These are phyloP conservation scores for Empidonax traillii DNA, from an alignment of 2,113 vertebrate species.

Conservation along the genomic window DNA sequence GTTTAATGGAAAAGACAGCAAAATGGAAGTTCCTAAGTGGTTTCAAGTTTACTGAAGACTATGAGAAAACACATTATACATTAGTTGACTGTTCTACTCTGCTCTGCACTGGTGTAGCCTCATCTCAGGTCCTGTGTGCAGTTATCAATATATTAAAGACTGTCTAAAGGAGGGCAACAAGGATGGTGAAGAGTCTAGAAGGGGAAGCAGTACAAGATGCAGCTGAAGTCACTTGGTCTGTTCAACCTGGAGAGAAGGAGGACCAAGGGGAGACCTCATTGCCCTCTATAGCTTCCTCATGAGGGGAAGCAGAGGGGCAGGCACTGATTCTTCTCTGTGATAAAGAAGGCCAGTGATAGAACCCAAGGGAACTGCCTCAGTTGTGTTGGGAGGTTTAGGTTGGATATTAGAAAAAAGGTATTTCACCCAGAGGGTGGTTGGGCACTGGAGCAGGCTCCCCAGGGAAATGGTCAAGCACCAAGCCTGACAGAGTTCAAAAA, in stretches of 20 bases:
- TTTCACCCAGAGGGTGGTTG: rapidly evolving
- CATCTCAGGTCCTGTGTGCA: not conserved
- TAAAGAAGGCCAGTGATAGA: not conserved
- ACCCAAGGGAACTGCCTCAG: not conserved
- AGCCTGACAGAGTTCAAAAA: not conserved
- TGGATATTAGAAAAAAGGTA: not conserved
- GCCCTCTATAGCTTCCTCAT: rapidly evolving
- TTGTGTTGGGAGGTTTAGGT: rapidly evolving
- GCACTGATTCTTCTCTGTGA: not conserved
- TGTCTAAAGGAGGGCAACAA: not conserved
- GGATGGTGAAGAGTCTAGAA: not conserved
- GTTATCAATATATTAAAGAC: not conserved
- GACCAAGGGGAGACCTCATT: not conserved
- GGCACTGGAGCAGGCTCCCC: not conserved
- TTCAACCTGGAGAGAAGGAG: not conserved
- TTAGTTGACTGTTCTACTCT: not conserved
- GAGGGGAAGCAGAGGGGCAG: not conserved
- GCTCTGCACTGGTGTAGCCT: not conserved
- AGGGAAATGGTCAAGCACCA: not conserved
- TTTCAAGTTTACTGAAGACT: not conserved
- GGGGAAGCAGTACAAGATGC: rapidly evolving
- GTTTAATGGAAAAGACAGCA: not conserved
- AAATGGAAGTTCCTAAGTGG: not conserved
- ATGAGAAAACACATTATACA: not conserved
- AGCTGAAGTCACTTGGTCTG: not conserved